A percentile compares a stretch with the other conserved stretches of the same genome.
Conservation (phyloP, 2,113 vertebrate genomes). For the Albula glossodonta region DNA sequence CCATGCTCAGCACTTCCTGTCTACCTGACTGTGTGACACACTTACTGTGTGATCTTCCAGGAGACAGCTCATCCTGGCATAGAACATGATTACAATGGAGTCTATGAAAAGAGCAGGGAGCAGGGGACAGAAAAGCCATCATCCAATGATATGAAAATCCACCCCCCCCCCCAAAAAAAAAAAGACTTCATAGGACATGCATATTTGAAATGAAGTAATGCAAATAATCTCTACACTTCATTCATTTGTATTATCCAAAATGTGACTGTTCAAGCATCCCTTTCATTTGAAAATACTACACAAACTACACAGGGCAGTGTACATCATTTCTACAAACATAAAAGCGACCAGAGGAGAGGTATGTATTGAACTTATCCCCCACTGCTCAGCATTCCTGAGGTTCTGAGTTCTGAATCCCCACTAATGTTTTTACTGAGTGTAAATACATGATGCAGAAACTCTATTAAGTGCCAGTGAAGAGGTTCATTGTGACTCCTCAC, state of each 20-base stretch:
- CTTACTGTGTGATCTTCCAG: background rate
- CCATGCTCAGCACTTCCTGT: background rate
- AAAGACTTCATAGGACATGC: background rate
- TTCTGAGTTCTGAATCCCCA: background rate
- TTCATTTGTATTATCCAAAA: background rate
- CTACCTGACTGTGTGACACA: background rate
- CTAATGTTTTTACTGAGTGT: background rate
- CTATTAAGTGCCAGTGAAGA: background rate
- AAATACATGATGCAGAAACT: background rate
- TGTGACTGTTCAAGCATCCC: background rate
- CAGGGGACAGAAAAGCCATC: too few relatives aligned
- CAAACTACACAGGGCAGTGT: background rate
- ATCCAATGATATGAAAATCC: too few relatives aligned
- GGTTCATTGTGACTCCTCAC: background rate
- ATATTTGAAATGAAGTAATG: background rate
- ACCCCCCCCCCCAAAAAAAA: background rate
- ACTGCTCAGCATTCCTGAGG: background rate
- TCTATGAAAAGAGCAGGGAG: background rate
- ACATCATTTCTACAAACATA: background rate
- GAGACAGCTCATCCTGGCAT: background rate
- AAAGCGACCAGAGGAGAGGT: background rate
- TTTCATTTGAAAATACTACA: background rate
- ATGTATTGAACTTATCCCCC: background rate
- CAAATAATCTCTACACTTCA: background rate
- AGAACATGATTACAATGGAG: background rate